Evolutionary conservation across 1,140 invertebrate genomes (phyloP).

Genomic region (Sitophilus oryzae): DNA sequence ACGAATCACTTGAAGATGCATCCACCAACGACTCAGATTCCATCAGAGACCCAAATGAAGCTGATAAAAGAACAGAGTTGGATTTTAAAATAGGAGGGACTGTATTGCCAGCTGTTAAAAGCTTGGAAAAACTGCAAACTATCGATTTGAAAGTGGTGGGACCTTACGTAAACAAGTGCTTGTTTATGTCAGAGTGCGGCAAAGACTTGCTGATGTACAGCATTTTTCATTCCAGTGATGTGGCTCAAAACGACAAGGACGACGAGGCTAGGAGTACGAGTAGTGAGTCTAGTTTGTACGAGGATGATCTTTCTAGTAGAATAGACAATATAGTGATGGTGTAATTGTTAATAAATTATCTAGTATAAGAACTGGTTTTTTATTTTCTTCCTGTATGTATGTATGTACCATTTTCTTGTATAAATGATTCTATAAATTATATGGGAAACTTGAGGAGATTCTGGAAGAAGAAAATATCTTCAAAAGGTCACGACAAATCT

Average conservation of each 20-base stretch:
- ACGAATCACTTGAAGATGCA: neutral
- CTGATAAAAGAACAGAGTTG: conserved; percentile 40
- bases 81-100: conserved; percentile 41
- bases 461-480: conserved; percentile 71
- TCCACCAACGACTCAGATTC: neutral
- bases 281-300: neutral
- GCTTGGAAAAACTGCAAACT: conserved; percentile 29
- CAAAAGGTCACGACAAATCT: conserved; percentile 24
- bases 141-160: conserved; percentile 30
- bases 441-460: conserved; percentile 92
- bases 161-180: conserved; percentile 24
- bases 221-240: conserved; percentile 13
- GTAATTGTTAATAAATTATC: neutral
- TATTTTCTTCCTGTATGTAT: too few relatives aligned
- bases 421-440: too few relatives aligned
- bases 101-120: conserved; percentile 32
- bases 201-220: conserved; percentile 11
- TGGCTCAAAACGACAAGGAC: neutral
- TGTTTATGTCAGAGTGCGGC: conserved; percentile 20
- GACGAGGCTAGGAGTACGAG: neutral
- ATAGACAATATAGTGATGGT: neutral
- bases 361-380: too few relatives aligned
- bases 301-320: neutral
- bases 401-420: too few relatives aligned
- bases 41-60: conserved; percentile 5